Base-by-base conservation (phyloP, 1,140 invertebrate genomes). In the Drosophila triauraria region DNA sequence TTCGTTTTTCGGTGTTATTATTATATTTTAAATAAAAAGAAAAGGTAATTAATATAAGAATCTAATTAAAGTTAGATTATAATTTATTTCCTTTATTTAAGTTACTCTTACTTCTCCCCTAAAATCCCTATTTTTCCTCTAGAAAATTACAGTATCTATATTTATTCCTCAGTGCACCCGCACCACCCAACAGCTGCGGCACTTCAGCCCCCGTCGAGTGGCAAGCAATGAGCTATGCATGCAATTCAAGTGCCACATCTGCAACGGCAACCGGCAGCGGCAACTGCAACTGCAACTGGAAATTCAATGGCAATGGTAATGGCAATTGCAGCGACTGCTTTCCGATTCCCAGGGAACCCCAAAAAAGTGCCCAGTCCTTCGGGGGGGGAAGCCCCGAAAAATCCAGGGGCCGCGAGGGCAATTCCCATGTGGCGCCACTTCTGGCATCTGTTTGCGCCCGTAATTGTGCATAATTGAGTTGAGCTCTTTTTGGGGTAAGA, bases 401-500 rank as follows among this genome's bases (percentile, higher is more conserved):
- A 50, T 44, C 17, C 15, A 25, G 30, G 25, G 51, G 17, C 54
- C 32, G 32, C 9, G 17, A 12, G n/a, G 32, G 17, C 17, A 17
- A 57, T 63, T 51, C 67, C 67, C 71, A 53, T 61, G 51, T 43
- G 58, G 48, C 59, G n/a, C 57, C 56, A 56, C 48, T 70, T 56
- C 20, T 40, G 60, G 54, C 44, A 78, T 80, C 64, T 87, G 84
- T 88, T 88, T 88, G 85, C 68, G 67, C 80, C 80, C 75, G 85
- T 88, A 88, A 88, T 88, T 88, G 84, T 84, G 85, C 84, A 90
- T 88, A 88, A 88, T 88, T 88, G 84, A 88, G 84, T 88, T 80
- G 80, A 60, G 69, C 30, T 15, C 30, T 15, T 32, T 13, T 38
- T 40, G n/a, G 6, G 7, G 32, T 32, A 35, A 4, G 10, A 5